Evolutionary conservation across 2,888 invertebrate genomes (phyloP).

Genomic region (Torymus tubicola): DNA sequence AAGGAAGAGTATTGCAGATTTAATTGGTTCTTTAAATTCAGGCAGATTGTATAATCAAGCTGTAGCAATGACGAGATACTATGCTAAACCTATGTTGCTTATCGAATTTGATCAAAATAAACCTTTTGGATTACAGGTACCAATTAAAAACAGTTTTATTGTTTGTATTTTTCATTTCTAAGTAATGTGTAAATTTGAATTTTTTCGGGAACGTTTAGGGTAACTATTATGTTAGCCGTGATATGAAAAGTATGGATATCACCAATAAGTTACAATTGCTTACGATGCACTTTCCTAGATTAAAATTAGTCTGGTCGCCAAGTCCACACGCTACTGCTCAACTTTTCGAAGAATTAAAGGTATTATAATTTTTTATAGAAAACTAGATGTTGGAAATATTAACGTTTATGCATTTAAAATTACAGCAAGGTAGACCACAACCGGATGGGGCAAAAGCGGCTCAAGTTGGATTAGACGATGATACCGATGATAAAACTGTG

Average conservation of each 20-base stretch:
- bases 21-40: slow-evolving; percentile 95
- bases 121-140: slow-evolving; percentile 91
- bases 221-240: slow-evolving; percentile 87
- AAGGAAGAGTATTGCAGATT: slow-evolving; percentile 95
- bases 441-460: slow-evolving; percentile 86
- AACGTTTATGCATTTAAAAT: not conserved
- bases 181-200: not conserved
- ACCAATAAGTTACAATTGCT: slow-evolving; percentile 92
- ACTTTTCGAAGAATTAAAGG: slow-evolving; percentile 95
- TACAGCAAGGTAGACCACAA: slow-evolving; percentile 87
- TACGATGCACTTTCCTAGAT: slow-evolving; percentile 95
- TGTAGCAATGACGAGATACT: slow-evolving; percentile 93
- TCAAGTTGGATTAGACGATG: slow-evolving; percentile 83
- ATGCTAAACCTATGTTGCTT: slow-evolving; percentile 90
- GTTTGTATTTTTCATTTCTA: not conserved
- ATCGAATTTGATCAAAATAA: slow-evolving; percentile 98
- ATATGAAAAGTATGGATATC: slow-evolving; percentile 86
- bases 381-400: too few relatives aligned
- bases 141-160: slow-evolving; percentile 14
- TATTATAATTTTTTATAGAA: slow-evolving; percentile 68
- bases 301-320: slow-evolving; percentile 97
- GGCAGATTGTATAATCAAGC: slow-evolving; percentile 97
- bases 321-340: slow-evolving; percentile 97
- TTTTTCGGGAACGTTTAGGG: slow-evolving; percentile 79
- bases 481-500: slow-evolving; percentile 76